phyloP scores from a whole-genome alignment of 1,140 invertebrate species.

The Cydia fagiglandana region DNA sequence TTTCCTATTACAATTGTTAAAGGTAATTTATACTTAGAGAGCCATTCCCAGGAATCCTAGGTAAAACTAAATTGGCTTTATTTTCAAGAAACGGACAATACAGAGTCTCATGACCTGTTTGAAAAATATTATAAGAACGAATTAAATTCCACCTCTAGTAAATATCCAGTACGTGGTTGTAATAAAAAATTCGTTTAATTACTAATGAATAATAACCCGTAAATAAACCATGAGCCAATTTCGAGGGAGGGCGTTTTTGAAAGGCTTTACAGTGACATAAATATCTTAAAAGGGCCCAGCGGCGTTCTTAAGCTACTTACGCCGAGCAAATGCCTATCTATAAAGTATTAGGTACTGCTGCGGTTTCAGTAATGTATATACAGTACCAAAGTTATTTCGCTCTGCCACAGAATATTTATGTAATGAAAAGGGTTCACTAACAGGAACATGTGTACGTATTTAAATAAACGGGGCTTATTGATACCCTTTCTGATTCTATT shows the following conservation, averaged over 20 bases:
- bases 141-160: too few species aligned
- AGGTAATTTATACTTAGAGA: too few species aligned
- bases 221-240: slow-evolving; percentile 1
- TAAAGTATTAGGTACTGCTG: slow-evolving; percentile 17
- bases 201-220: not conserved
- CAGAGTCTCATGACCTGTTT: too few species aligned
- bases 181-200: not conserved
- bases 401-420: slow-evolving; percentile 2
- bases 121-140: too few species aligned
- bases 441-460: not conserved
- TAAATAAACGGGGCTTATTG: slow-evolving; percentile 1
- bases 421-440: slow-evolving; percentile 4
- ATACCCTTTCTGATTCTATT: not conserved
- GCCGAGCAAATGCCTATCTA: slow-evolving; percentile 26
- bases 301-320: slow-evolving; percentile 30
- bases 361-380: slow-evolving; percentile 18
- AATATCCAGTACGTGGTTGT: too few species aligned
- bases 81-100: too few species aligned
- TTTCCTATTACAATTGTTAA: too few species aligned
- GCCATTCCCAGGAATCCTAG: too few species aligned
- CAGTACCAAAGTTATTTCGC: slow-evolving; percentile 10
- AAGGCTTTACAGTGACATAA: slow-evolving; percentile 42
- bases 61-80: too few species aligned
- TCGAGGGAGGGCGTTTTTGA: slow-evolving; percentile 32
- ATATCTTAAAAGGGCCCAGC: slow-evolving; percentile 41